phyloP scores from a whole-genome alignment of 2,113 vertebrate species.

The Copsychus sechellarum region DNA sequence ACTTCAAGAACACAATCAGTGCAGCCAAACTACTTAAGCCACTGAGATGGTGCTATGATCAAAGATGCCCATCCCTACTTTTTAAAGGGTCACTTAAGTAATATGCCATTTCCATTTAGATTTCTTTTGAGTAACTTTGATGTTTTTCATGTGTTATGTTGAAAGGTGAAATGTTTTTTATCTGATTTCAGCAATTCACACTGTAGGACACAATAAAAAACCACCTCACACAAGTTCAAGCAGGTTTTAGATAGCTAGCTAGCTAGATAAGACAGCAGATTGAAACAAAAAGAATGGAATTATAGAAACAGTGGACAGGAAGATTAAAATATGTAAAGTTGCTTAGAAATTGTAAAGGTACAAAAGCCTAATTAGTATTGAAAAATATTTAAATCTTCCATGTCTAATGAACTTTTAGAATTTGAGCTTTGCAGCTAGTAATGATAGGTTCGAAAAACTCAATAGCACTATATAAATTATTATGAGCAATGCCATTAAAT shows the following conservation, averaged over 20 bases:
- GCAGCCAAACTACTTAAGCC: not conserved
- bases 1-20: conserved; percentile 32
- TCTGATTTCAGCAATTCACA: not conserved
- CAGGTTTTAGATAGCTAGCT: not conserved
- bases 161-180: not conserved
- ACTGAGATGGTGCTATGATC: not conserved
- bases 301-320: not conserved
- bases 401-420: conserved; percentile 16
- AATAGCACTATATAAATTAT: not conserved
- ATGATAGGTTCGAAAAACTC: conserved; percentile 11
- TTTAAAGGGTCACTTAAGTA: not conserved
- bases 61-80: not conserved
- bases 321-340: not conserved
- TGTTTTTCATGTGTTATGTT: not conserved
- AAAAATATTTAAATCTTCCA: conserved; percentile 52
- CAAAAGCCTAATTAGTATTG: conserved; percentile 19
- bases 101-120: not conserved
- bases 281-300: not conserved
- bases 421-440: not conserved
- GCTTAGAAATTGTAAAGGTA: not conserved
- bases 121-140: not conserved
- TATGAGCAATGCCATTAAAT: not conserved
- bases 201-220: not conserved
- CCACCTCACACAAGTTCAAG: not conserved
- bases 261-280: not conserved